Evolutionary conservation across 2,113 vertebrate species (phyloP).

Genomic region (Chunga burmeisteri): DNA sequence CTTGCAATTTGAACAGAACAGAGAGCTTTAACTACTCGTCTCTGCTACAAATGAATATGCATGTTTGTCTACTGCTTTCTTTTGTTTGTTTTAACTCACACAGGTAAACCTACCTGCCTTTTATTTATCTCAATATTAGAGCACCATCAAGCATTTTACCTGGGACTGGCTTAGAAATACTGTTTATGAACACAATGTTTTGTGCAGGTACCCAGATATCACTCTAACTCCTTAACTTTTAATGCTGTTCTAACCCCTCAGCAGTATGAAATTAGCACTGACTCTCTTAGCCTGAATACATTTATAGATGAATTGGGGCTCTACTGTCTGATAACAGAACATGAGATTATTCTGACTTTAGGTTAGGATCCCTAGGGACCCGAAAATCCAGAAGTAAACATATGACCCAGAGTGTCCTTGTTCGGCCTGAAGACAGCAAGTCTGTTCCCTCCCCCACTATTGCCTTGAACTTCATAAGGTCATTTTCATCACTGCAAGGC

Average conservation of each 20-base stretch:
- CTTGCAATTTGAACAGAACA: neutral
- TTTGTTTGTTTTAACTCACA: neutral
- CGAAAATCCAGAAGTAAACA: neutral
- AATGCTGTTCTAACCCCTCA: neutral
- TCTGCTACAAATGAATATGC: neutral
- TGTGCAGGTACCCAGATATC: neutral
- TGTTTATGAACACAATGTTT: neutral
- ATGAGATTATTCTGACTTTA: neutral
- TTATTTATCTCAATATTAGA: neutral
- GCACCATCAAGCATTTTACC: neutral
- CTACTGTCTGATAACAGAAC: neutral
- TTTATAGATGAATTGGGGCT: neutral
- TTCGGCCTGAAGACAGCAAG: neutral
- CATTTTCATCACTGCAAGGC: constrained; percentile 1
- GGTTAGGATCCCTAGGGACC: neutral
- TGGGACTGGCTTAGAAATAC: neutral
- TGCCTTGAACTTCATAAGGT: neutral
- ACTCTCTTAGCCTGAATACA: neutral
- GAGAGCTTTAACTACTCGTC: neutral
- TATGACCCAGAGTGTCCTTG: neutral
- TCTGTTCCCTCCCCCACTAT: neutral
- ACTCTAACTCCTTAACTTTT: neutral
- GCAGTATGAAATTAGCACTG: neutral
- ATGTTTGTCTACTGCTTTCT: neutral
- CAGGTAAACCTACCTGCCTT: neutral